Base-by-base conservation (phyloP, 1,140 invertebrate genomes). In the Philopotamus ludificatus region DNA sequence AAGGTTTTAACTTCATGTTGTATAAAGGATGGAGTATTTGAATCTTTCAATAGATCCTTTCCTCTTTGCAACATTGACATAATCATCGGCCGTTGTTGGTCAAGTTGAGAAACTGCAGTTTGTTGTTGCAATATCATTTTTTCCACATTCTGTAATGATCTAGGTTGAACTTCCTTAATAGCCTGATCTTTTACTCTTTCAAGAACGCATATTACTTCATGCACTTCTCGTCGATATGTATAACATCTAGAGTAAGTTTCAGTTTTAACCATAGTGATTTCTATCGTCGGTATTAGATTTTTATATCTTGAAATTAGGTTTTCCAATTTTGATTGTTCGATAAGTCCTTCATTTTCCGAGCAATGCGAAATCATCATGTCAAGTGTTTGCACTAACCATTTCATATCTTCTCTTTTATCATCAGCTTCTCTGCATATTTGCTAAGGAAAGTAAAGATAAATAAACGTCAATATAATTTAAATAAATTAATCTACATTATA, bases 241-340 rank as follows among this genome's bases (percentile, higher is more conserved):
- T 95, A 96, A 75, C 94, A 96, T 75, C 93, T 92, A 3, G 93
- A 92, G 72, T 94, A 90, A 0, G 94, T 89, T 70, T 95, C 92
- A 1, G 94, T 94, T 76, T 93, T 93, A 0, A 92, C 89, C 84
- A 94, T 91, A 0, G 93, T 94, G 21, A 94, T 88, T 74, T 97
- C 94, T 68, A 97, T 93, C 0, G 89, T 90, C 1, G 94, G 94
- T 71, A 96, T 92, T 0, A 98, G 79, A 70, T 91, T 91, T 75
- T 95, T 94, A 74, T 96, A 96, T 59, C 93, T 85, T 0, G 86
- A 81, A 62, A 97, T 90, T 2, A 97, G 77, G 66, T 87, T 85
- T 74, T 95, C 91, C 12, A 98, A 79, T 71, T 87, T 86, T 50
- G 87, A 84, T 76, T 95, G 91, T 78, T 92, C 89, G n/a, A 81